A percentile compares a stretch with the other conserved stretches of the same genome.
Evolutionary conservation across 2,113 vertebrate genomes (phyloP).

Genomic region (Glareola pratincola): DNA sequence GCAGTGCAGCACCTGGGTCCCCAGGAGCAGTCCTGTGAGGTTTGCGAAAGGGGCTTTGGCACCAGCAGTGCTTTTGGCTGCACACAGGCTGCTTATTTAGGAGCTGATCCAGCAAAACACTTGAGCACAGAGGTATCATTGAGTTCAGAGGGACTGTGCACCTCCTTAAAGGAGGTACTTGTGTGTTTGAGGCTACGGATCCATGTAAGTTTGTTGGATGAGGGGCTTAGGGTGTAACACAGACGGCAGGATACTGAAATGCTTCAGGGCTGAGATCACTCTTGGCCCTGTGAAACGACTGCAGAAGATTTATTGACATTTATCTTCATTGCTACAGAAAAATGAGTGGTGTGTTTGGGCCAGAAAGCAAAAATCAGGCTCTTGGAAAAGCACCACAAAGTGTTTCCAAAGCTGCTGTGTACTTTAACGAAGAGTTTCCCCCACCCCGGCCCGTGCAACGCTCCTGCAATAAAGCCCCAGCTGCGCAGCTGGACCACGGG

Average conservation of each 20-base stretch:
- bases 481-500: rapidly evolving
- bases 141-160: background rate
- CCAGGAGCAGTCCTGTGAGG: background rate
- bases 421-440: background rate
- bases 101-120: background rate
- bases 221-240: background rate
- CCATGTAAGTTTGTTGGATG: background rate
- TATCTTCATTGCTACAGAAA: constrained; percentile 36
- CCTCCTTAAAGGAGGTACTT: background rate
- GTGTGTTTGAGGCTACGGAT: background rate
- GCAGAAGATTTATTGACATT: background rate
- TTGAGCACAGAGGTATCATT: background rate
- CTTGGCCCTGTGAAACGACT: background rate
- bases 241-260: background rate
- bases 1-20: background rate
- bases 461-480: background rate
- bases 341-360: background rate
- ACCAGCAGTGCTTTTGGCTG: background rate
- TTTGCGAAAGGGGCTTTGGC: background rate
- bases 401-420: background rate
- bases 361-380: constrained; percentile 17
- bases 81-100: background rate
- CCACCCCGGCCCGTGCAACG: rapidly evolving
- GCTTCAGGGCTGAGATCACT: constrained; percentile 51
- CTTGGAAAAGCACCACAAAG: constrained; percentile 13